Evolutionary conservation across 1,140 invertebrate species (phyloP).

Genomic region (Triops longicaudatus): DNA sequence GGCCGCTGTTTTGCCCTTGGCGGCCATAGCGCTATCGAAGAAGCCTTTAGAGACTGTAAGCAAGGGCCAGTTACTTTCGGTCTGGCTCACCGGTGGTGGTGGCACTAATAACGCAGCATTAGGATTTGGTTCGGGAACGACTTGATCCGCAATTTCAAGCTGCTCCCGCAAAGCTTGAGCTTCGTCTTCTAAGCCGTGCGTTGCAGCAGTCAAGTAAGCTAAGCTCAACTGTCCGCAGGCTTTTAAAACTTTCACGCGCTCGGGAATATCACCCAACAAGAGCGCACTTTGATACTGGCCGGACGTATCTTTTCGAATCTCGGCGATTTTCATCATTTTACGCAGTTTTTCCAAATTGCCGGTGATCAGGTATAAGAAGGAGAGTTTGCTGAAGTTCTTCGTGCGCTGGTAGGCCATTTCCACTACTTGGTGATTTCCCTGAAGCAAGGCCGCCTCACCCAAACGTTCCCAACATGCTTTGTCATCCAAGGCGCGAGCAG

Average conservation of each 20-base stretch:
- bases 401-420: slow-evolving; percentile 99
- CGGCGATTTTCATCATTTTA: slow-evolving; percentile 99
- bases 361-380: slow-evolving; percentile 96
- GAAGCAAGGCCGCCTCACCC: slow-evolving; percentile 86
- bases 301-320: slow-evolving; percentile 89
- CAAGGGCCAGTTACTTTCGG: slow-evolving; percentile 92
- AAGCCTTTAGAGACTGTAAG: slow-evolving; percentile 77
- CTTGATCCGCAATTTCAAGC: slow-evolving; percentile 55
- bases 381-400: slow-evolving; percentile 98
- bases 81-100: slow-evolving; percentile 74
- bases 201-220: slow-evolving; percentile 89
- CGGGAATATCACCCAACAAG: slow-evolving; percentile 80
- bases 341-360: slow-evolving; percentile 95
- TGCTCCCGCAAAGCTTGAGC: slow-evolving; percentile 61
- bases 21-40: slow-evolving; percentile 61
- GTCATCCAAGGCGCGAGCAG: slow-evolving; percentile 88
- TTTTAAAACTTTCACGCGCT: slow-evolving; percentile 75
- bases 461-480: slow-evolving; percentile 91
- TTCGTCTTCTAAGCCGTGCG: slow-evolving; percentile 80
- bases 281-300: slow-evolving; percentile 94
- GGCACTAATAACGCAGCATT: slow-evolving; percentile 73
- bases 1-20: slow-evolving; percentile 37
- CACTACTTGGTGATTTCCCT: slow-evolving; percentile 90
- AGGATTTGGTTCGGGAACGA: slow-evolving; percentile 64
- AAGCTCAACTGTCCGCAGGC: slow-evolving; percentile 36